Evolutionary conservation across 2,888 invertebrate species (phyloP).

Genomic region (Eupithecia subfuscata): DNA sequence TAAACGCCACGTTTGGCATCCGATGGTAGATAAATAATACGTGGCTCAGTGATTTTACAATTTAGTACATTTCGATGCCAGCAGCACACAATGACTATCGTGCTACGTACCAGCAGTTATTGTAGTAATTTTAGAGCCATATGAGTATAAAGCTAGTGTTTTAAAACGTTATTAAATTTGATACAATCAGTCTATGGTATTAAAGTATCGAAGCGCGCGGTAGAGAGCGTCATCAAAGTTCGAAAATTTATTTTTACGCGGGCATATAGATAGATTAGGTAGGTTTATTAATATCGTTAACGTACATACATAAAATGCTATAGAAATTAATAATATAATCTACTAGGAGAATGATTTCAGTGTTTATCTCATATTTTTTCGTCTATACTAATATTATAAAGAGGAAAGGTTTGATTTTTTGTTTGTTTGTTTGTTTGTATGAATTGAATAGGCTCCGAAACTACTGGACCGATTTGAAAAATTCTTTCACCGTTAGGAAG

Average conservation of each 20-base stretch:
- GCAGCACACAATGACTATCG: neutral
- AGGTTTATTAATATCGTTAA: too few relatives aligned
- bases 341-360: neutral
- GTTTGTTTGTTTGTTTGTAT: too few relatives aligned
- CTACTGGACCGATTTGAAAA: too few relatives aligned
- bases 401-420: too few relatives aligned
- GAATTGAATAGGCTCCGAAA: too few relatives aligned
- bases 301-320: neutral
- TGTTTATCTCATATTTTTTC: neutral
- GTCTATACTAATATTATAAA: too few relatives aligned
- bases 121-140: neutral
- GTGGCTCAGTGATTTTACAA: constrained; percentile 21
- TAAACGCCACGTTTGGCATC: constrained; percentile 17
- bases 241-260: neutral
- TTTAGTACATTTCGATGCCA: constrained; percentile 15
- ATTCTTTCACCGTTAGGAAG: too few relatives aligned
- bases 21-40: constrained; percentile 24
- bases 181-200: neutral
- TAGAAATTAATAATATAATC: neutral
- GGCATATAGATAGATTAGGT: too few relatives aligned
- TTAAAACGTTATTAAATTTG: neutral
- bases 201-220: neutral
- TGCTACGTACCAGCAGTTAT: neutral
- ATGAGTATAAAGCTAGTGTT: constrained; percentile 2
- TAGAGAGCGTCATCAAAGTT: neutral